Conservation (phyloP, 2,888 invertebrate species). For the Shargacucullia verbasci region DNA sequence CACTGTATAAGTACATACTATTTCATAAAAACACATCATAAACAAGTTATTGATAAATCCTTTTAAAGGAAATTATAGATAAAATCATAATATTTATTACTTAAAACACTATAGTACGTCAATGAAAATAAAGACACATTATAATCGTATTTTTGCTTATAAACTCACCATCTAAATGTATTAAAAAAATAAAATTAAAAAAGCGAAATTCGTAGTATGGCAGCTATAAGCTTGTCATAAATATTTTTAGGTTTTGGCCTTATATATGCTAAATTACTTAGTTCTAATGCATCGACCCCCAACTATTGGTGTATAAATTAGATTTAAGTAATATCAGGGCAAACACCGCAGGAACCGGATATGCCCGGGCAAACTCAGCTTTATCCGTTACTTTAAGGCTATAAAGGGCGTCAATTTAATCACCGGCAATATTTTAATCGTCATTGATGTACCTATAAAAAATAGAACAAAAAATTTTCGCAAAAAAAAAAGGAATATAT, state of each 20-base stretch:
- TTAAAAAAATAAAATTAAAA: slow-evolving; percentile 23
- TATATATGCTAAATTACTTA: slow-evolving; percentile 34
- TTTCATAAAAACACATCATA: slow-evolving; percentile 8
- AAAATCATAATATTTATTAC: not conserved
- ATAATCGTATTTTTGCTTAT: slow-evolving; percentile 38
- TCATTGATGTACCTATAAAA: too few relatives aligned
- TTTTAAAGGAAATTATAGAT: slow-evolving; percentile 31
- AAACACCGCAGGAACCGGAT: slow-evolving; percentile 43
- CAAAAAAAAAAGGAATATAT: too few relatives aligned
- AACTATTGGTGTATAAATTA: slow-evolving; percentile 19
- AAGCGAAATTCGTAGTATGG: slow-evolving; percentile 19
- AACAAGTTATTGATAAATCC: slow-evolving; percentile 4
- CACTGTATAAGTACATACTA: slow-evolving; percentile 42
- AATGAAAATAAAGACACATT: slow-evolving; percentile 25
- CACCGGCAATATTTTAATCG: slow-evolving; percentile 17
- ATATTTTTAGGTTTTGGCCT: slow-evolving; percentile 29
- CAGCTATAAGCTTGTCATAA: slow-evolving; percentile 40
- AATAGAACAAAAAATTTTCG: too few relatives aligned
- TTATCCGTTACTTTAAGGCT: slow-evolving; percentile 14
- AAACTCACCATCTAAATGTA: slow-evolving; percentile 36
- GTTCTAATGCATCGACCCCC: slow-evolving; percentile 15
- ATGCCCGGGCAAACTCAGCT: slow-evolving; percentile 21
- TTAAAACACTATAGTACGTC: slow-evolving; percentile 10
- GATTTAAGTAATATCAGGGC: slow-evolving; percentile 16
- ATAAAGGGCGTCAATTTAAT: slow-evolving; percentile 11